Conservation (phyloP, 2,888 invertebrate genomes). For the Ferrisia virgata region DNA sequence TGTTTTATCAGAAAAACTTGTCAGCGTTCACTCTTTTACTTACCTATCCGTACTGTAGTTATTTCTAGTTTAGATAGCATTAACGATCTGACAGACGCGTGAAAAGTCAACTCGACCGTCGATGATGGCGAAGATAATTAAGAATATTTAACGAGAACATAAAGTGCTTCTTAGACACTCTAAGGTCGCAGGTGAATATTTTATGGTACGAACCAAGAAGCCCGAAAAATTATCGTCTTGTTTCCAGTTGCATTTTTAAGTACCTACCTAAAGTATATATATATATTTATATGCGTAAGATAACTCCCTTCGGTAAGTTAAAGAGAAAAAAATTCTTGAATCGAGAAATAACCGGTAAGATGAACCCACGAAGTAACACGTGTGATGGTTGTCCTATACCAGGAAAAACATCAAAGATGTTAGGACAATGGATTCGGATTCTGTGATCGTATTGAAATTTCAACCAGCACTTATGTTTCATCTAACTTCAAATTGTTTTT, state of each 20-base stretch:
- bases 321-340: background rate
- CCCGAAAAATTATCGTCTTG: background rate
- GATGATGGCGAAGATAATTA: background rate
- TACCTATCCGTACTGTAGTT: background rate
- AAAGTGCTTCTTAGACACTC: background rate
- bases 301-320: background rate
- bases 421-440: no score
- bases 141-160: conserved; percentile 4
- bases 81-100: background rate
- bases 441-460: no score
- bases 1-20: background rate
- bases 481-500: no score
- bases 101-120: background rate
- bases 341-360: background rate
- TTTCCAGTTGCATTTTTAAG: background rate
- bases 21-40: background rate
- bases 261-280: no score
- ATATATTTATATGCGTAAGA: no score
- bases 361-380: background rate
- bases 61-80: background rate
- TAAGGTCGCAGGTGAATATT: conserved; percentile 8
- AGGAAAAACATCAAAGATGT: no score
- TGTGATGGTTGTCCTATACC: no score
- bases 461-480: no score
- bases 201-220: background rate